These are phyloP conservation scores for Calameuta pallipes DNA, from an alignment of 2,888 invertebrate species.

Conservation along the genomic window DNA sequence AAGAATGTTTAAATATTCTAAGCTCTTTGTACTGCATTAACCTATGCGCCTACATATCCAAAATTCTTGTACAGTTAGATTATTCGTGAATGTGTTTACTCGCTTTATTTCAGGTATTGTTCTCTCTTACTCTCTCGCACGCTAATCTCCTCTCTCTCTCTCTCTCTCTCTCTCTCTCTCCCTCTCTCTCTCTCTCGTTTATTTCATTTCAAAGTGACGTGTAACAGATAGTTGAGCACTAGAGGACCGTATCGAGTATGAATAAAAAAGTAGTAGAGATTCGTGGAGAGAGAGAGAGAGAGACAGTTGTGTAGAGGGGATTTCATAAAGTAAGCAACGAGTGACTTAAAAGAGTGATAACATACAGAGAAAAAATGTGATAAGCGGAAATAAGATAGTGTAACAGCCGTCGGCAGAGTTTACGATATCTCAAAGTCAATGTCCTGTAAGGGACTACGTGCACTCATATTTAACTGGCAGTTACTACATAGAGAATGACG, in stretches of 20 bases:
- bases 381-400: constrained; percentile 62
- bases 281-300: constrained; percentile 25
- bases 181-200: background rate
- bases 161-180: too few relatives aligned
- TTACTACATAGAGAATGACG: background rate
- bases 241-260: background rate
- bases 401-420: constrained; percentile 48
- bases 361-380: constrained; percentile 57
- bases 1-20: background rate
- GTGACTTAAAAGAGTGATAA: constrained; percentile 41
- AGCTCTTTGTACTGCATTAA: background rate
- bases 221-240: background rate
- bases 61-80: background rate
- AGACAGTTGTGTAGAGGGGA: background rate
- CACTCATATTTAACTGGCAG: constrained; percentile 9
- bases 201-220: background rate
- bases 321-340: constrained; percentile 19
- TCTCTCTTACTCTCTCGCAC: background rate
- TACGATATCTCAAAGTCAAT: constrained; percentile 66
- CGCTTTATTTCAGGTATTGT: background rate
- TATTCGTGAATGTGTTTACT: background rate
- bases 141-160: too few relatives aligned
- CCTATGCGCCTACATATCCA: background rate
- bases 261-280: background rate
- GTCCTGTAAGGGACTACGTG: constrained; percentile 62